Evolutionary conservation across 2,113 vertebrate genomes (phyloP).

Genomic region (Panurus biarmicus): DNA sequence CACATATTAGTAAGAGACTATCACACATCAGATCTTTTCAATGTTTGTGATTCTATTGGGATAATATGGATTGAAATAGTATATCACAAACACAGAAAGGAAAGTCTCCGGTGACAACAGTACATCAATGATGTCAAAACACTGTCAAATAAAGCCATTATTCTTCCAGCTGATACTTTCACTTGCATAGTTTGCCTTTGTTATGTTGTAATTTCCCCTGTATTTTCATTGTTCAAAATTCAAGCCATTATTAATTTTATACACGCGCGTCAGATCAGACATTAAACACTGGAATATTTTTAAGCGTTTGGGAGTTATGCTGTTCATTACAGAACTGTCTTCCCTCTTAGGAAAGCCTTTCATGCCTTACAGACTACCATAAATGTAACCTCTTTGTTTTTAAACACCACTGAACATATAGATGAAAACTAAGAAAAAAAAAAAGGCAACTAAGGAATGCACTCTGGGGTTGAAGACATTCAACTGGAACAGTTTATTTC

Average conservation of each 20-base stretch:
- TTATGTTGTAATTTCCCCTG: conserved; percentile 13
- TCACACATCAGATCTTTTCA: conserved; percentile 52
- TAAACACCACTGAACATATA: neutral
- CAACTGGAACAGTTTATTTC: neutral
- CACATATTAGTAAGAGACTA: conserved; percentile 34
- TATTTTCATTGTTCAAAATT: conserved; percentile 28
- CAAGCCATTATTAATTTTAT: conserved; percentile 34
- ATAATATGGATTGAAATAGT: conserved; percentile 59
- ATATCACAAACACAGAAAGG: conserved; percentile 57
- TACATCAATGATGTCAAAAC: conserved; percentile 63
- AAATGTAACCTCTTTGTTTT: neutral
- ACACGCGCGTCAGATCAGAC: neutral
- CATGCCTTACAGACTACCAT: neutral
- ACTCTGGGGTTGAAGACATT: neutral
- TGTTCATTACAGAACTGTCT: neutral
- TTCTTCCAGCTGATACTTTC: conserved; percentile 35
- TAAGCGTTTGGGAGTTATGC: neutral
- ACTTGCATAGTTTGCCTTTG: conserved; percentile 9
- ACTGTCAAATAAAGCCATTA: conserved; percentile 62
- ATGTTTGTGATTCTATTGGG: conserved; percentile 53
- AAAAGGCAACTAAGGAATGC: neutral
- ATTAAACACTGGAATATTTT: conserved; percentile 7
- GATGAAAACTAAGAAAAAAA: neutral
- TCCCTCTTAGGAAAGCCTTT: neutral
- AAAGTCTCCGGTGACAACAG: conserved; percentile 63